Conservation (phyloP, 2,113 vertebrate species). For the Craseonycteris thonglongyai region DNA sequence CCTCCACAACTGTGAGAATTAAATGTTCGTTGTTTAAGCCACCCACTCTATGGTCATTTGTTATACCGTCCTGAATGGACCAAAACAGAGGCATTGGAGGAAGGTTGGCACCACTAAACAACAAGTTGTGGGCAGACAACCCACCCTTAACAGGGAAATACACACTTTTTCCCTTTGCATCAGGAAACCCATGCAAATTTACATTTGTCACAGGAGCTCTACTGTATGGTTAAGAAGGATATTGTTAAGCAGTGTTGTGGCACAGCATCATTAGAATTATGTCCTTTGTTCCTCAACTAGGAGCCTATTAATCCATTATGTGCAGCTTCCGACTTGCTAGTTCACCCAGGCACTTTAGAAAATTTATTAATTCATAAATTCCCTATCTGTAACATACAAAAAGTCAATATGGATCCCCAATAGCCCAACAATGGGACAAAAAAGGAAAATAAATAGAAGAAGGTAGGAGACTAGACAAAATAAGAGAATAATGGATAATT, state of each 20-base stretch:
- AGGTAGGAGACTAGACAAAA: neutral
- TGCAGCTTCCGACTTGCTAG: neutral
- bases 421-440: neutral
- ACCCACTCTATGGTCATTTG: too few relatives aligned
- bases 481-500: neutral
- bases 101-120: neutral
- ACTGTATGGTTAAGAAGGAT: neutral
- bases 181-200: neutral
- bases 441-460: neutral
- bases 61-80: neutral
- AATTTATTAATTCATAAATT: neutral
- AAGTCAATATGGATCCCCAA: neutral
- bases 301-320: neutral
- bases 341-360: neutral
- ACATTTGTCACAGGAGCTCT: neutral
- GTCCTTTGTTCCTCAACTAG: neutral
- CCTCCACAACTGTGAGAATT: neutral
- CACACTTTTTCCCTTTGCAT: neutral
- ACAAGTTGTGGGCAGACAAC: neutral
- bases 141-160: neutral
- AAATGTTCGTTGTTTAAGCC: neutral
- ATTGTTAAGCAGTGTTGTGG: too few relatives aligned
- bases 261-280: neutral
- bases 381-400: neutral
- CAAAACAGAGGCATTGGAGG: neutral